These are phyloP conservation scores for Acrocephalus arundinaceus DNA, from an alignment of 2,113 vertebrate genomes.

Conservation along the genomic window DNA sequence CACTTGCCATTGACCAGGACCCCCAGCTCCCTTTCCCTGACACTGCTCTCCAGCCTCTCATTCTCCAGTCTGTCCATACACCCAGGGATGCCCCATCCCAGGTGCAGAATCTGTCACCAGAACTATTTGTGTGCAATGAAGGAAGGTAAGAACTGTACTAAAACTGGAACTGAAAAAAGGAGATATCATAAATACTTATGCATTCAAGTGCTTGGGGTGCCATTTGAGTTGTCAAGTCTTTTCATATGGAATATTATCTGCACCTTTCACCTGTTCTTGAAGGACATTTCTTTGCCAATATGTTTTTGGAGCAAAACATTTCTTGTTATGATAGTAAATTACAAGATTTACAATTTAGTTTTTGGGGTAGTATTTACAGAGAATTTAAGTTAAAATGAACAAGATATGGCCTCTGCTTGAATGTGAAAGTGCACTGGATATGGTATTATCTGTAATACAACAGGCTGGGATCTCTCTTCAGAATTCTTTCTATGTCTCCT, in stretches of 20 bases:
- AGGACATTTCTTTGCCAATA: not conserved
- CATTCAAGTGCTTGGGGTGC: not conserved
- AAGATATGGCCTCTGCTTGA: not conserved
- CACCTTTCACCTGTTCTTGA: not conserved
- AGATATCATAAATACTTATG: not conserved
- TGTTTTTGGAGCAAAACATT: not conserved
- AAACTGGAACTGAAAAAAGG: not conserved
- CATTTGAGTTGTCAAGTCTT: not conserved
- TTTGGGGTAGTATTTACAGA: not conserved
- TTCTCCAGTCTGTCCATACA: not conserved
- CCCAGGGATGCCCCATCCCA: not conserved
- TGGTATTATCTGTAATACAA: not conserved
- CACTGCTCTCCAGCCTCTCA: not conserved
- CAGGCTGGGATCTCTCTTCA: not conserved
- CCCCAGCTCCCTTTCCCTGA: fast-evolving
- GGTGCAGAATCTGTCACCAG: not conserved
- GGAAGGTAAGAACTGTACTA: not conserved
- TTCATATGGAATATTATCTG: not conserved
- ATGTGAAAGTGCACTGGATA: not conserved
- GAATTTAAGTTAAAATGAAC: not conserved
- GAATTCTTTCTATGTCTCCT: not conserved
- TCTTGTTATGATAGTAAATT: not conserved
- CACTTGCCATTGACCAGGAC: fast-evolving
- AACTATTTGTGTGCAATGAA: not conserved
- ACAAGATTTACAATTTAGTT: not conserved